A percentile compares a stretch with the other conserved stretches of the same genome.
Evolutionary conservation across 1,140 invertebrate species (phyloP).

Genomic region (Latrodectus geometricus): DNA sequence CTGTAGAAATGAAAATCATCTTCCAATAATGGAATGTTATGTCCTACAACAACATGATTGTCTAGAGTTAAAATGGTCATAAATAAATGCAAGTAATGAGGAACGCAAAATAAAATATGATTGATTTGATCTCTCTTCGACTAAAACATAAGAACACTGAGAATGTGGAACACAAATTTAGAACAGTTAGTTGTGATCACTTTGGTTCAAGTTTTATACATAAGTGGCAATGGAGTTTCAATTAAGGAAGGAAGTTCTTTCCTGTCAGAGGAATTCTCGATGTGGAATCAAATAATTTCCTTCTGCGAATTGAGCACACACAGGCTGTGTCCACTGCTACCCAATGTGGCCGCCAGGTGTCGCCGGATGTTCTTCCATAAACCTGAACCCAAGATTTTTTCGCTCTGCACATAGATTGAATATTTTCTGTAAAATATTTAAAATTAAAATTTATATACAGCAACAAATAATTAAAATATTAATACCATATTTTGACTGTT

Average conservation of each 20-base stretch:
- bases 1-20: background rate
- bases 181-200: background rate
- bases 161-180: background rate
- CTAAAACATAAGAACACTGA: background rate
- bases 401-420: constrained; percentile 52
- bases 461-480: no score
- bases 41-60: background rate
- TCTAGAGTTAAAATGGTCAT: constrained; percentile 23
- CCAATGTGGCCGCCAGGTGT: constrained; percentile 58
- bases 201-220: background rate
- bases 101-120: background rate
- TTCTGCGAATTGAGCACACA: constrained; percentile 47
- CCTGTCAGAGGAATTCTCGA: constrained; percentile 23
- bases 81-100: constrained; percentile 23
- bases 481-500: no score
- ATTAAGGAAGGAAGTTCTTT: constrained; percentile 44
- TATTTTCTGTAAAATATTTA: constrained; percentile 10
- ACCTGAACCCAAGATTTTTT: constrained; percentile 62
- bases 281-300: background rate
- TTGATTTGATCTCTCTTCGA: background rate
- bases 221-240: no score
- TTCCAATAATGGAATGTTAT: background rate
- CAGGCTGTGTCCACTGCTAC: constrained; percentile 60
- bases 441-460: background rate
- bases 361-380: constrained; percentile 42